A percentile compares a stretch with the other conserved stretches of the same genome.
These are phyloP conservation scores for Pungitius pungitius DNA, from an alignment of 2,113 vertebrate species.

Conservation along the genomic window DNA sequence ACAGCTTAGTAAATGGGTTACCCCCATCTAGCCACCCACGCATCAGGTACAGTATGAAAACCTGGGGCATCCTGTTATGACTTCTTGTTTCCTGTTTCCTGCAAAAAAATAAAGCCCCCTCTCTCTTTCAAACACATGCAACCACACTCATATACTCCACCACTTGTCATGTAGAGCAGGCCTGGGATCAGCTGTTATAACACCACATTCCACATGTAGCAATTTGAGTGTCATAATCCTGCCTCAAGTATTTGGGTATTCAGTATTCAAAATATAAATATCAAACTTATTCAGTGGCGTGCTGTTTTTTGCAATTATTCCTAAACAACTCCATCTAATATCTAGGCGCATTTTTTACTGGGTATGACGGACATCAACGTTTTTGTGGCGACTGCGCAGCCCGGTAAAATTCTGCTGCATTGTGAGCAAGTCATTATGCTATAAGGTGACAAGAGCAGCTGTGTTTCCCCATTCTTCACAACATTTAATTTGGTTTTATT, in stretches of 20 bases:
- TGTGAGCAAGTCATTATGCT: constrained; percentile 36
- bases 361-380: neutral
- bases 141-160: constrained; percentile 27
- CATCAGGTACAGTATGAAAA: constrained; percentile 81
- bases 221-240: constrained; percentile 14
- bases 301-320: neutral
- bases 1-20: constrained; percentile 73
- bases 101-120: constrained; percentile 62
- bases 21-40: constrained; percentile 76
- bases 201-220: constrained; percentile 32
- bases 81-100: constrained; percentile 82
- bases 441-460: constrained; percentile 54
- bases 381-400: neutral
- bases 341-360: neutral
- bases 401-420: constrained; percentile 10
- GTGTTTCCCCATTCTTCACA: constrained; percentile 38
- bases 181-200: constrained; percentile 42
- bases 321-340: neutral
- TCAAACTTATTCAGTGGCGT: neutral
- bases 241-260: constrained; percentile 18
- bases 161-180: constrained; percentile 26
- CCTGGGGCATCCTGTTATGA: constrained; percentile 81
- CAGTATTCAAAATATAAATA: constrained; percentile 3
- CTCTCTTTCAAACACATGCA: constrained; percentile 28
- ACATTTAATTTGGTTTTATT: constrained; percentile 63